phyloP scores from a whole-genome alignment of 2,797 vertebrate species.

The Hoplostethus atlanticus region DNA sequence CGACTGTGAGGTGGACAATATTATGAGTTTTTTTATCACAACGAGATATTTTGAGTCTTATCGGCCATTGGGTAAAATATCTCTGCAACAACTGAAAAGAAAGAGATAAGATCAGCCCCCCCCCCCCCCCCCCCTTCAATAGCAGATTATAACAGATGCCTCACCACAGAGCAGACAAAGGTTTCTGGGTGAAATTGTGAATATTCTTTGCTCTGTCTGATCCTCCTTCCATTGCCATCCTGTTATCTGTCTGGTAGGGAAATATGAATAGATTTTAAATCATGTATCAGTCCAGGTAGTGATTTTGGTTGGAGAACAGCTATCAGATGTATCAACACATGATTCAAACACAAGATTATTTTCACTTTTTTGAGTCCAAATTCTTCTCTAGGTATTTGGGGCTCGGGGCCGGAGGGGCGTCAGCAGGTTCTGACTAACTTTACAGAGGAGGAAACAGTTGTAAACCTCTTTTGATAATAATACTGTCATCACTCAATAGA shows the following conservation, averaged over 20 bases:
- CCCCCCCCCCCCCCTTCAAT: background rate
- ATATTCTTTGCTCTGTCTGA: slow-evolving; percentile 26
- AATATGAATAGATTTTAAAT: slow-evolving; percentile 28
- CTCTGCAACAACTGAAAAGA: slow-evolving; percentile 16
- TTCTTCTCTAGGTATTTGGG: background rate
- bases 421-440: no score
- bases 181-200: slow-evolving; percentile 33
- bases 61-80: slow-evolving; percentile 16
- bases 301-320: slow-evolving; percentile 42
- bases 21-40: slow-evolving; percentile 9
- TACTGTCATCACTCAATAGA: no score
- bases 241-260: slow-evolving; percentile 21
- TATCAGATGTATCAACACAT: slow-evolving; percentile 18
- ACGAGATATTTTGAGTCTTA: background rate
- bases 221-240: slow-evolving; percentile 13
- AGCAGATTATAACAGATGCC: slow-evolving; percentile 27
- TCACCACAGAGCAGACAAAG: slow-evolving; percentile 33
- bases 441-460: no score
- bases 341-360: slow-evolving; percentile 22
- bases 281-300: slow-evolving; percentile 10
- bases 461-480: no score
- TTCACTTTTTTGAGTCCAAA: slow-evolving; percentile 11
- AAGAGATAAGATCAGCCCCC: slow-evolving; percentile 21
- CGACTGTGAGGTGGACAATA: slow-evolving; percentile 14
- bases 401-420: no score